A percentile compares a stretch with the other conserved stretches of the same genome.
phyloP scores from a whole-genome alignment of 2,888 invertebrate genomes.

The Gortyna flavago region DNA sequence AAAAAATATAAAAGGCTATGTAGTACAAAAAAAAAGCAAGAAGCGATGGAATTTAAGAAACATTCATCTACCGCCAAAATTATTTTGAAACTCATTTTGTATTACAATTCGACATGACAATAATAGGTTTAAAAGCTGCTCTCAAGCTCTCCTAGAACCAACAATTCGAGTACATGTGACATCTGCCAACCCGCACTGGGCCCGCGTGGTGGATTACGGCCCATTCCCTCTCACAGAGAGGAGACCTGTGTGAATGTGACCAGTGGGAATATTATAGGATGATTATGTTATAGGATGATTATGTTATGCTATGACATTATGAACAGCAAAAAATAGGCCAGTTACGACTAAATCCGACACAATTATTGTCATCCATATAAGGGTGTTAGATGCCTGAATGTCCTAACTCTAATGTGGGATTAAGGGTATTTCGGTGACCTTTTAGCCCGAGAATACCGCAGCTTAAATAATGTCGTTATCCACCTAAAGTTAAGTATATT shows the following conservation, averaged over 20 bases:
- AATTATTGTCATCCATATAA: constrained; percentile 22
- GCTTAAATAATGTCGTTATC: constrained; percentile 37
- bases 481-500: constrained; percentile 42
- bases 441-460: constrained; percentile 15
- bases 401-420: constrained; percentile 41
- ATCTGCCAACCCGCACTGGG: neutral
- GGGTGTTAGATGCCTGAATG: constrained; percentile 18
- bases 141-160: neutral
- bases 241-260: neutral
- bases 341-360: neutral
- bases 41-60: neutral
- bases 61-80: neutral
- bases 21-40: neutral
- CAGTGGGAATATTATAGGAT: neutral
- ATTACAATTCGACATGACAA: neutral
- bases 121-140: neutral
- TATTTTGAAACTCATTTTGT: neutral
- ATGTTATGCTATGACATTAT: neutral
- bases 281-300: neutral
- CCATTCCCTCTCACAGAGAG: neutral
- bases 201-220: neutral
- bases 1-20: neutral
- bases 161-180: neutral
- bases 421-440: constrained; percentile 38
- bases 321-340: constrained; percentile 11